Evolutionary conservation across 2,113 vertebrate genomes (phyloP), one percentile per base, ranked within the genome.

Genomic region (Bothrops jararaca): DNA sequence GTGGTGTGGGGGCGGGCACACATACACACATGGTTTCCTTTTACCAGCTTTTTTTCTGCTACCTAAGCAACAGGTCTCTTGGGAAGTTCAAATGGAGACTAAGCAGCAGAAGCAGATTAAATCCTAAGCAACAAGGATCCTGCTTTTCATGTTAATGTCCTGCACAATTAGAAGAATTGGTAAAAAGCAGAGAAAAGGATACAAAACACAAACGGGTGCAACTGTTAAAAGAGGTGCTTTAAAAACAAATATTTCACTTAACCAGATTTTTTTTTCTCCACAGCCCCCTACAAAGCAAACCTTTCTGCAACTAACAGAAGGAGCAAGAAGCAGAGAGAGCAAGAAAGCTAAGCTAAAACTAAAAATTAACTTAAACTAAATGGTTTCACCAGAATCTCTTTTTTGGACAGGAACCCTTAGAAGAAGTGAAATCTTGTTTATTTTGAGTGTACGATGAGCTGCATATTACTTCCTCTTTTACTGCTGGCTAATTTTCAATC

Each of bases 91-190:
- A 48, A 94, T 85, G 89, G 57, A 88, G 0, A 94, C 95, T 80
- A 90, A 88, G 0, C 90, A 74, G 87, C 86, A 93, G 92, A 92
- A 94, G 94, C 93, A 0, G 15, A 95, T 96, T 95, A 96, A 94
- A 93, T 96, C 92, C 95, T 94, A 94, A 94, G 94, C 94, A 96
- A 96, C 95, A 60, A 85, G 93, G 94, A 92, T 89, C 80, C 89
- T 91, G 69, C 85, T 89, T 80, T 60, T n/a, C 92, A 85, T 42
- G 22, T 56, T 95, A 95, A 89, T 53, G 39, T 93, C 60, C 52
- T 2, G 26, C 45, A 89, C 23, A 29, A 95, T 95, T 93, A 92
- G 29, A 48, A 1, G 94, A 88, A 92, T 57, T 13, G 4, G 12
- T 48, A 29, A 80, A 64, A 92, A 39, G 85, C 45, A 60, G 56